phyloP scores from a whole-genome alignment of 2,888 invertebrate genomes.

The Thecophora atra region DNA sequence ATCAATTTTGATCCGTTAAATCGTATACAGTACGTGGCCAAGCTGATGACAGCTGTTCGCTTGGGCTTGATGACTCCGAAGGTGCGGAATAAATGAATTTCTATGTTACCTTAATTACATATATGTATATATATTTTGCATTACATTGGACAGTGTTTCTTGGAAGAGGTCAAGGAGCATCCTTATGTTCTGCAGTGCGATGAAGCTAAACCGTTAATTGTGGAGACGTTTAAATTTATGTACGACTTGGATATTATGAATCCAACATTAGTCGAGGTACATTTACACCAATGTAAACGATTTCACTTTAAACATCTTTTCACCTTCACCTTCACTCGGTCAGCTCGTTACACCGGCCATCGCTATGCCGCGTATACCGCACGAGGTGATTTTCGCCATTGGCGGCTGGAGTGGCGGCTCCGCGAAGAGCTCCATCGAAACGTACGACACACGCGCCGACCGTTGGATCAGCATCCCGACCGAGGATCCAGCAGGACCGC shows the following conservation, averaged over 20 bases:
- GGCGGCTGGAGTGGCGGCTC: conserved; percentile 79
- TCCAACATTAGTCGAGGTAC: conserved; percentile 79
- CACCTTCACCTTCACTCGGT: conserved; percentile 45
- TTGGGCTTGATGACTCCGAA: conserved; percentile 84
- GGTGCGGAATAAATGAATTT: conserved; percentile 63
- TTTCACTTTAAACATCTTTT: conserved; percentile 46
- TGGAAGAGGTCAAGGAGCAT: conserved; percentile 90
- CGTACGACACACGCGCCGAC: conserved; percentile 89
- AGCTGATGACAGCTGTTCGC: conserved; percentile 82
- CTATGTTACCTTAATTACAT: neutral
- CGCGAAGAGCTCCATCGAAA: conserved; percentile 76
- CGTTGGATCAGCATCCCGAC: conserved; percentile 79
- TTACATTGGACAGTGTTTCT: conserved; percentile 75
- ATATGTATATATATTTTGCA: neutral
- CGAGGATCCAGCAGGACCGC: conserved; percentile 83
- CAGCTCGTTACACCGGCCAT: conserved; percentile 80
- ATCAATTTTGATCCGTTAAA: conserved; percentile 80
- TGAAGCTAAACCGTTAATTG: conserved; percentile 85
- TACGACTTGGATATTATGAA: conserved; percentile 91
- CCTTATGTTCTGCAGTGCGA: conserved; percentile 85
- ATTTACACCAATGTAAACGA: neutral
- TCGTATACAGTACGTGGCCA: conserved; percentile 79
- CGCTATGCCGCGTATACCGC: conserved; percentile 84
- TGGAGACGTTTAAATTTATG: conserved; percentile 89
- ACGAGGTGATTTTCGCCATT: conserved; percentile 87